A percentile compares a stretch with the other conserved stretches of the same genome.
Evolutionary conservation across 2,113 vertebrate species (phyloP).

Genomic region (human): GRCh38 chr1:73352001-73352500

Average conservation of each 20-base stretch:
- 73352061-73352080: slow-evolving; percentile 45
- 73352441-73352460: not conserved
- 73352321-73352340: not conserved
- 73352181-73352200: not conserved
- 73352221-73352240: not conserved
- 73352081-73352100: slow-evolving; percentile 32
- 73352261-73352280: not conserved
- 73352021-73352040: slow-evolving; percentile 17
- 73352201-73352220: not conserved
- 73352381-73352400: not conserved
- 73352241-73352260: not conserved
- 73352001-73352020: slow-evolving; percentile 39
- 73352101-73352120: not conserved
- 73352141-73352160: not conserved
- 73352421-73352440: not conserved
- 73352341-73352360: not conserved
- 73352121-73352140: not conserved
- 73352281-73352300: not conserved
- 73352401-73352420: not conserved
- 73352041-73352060: slow-evolving; percentile 6
- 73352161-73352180: not conserved
- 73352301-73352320: not conserved
- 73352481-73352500: not conserved
- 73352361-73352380: not conserved
- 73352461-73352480: not conserved